phyloP scores from a whole-genome alignment of 2,888 invertebrate species.

The Margaritifera margaritifera region DNA sequence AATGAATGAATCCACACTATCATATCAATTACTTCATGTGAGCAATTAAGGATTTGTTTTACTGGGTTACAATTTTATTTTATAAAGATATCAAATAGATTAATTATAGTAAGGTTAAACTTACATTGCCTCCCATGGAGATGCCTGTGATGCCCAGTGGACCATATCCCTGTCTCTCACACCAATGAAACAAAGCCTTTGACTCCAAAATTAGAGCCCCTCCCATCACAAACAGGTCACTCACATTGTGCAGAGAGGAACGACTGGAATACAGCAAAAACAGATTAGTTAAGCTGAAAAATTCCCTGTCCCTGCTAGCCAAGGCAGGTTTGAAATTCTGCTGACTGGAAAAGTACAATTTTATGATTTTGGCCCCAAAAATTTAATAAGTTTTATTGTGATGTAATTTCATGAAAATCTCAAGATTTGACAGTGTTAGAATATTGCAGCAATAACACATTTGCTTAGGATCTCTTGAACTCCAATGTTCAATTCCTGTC shows the following conservation, averaged over 20 bases:
- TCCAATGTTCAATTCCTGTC: no score
- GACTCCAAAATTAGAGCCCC: constrained; percentile 96
- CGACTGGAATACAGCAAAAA: constrained; percentile 77
- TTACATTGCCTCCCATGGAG: constrained; percentile 98
- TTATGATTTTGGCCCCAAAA: background rate
- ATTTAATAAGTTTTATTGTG: no score
- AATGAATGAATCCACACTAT: no score
- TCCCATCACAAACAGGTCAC: constrained; percentile 99
- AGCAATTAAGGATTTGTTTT: no score
- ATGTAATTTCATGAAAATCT: no score
- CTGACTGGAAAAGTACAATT: background rate
- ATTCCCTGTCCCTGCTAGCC: no score
- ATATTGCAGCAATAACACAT: no score
- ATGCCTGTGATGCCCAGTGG: constrained; percentile 95
- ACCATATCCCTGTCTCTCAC: constrained; percentile 89
- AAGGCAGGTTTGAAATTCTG: background rate
- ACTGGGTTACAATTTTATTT: no score
- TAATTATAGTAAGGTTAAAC: constrained; percentile 69
- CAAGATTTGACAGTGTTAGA: no score
- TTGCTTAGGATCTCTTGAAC: no score
- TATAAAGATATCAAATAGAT: no score
- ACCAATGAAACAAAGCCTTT: constrained; percentile 93
- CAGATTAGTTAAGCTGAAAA: background rate
- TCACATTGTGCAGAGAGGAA: constrained; percentile 93
- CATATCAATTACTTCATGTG: no score